Base-by-base conservation (phyloP, 2,888 invertebrate genomes). In the Caenorhabditis sp. region DNA sequence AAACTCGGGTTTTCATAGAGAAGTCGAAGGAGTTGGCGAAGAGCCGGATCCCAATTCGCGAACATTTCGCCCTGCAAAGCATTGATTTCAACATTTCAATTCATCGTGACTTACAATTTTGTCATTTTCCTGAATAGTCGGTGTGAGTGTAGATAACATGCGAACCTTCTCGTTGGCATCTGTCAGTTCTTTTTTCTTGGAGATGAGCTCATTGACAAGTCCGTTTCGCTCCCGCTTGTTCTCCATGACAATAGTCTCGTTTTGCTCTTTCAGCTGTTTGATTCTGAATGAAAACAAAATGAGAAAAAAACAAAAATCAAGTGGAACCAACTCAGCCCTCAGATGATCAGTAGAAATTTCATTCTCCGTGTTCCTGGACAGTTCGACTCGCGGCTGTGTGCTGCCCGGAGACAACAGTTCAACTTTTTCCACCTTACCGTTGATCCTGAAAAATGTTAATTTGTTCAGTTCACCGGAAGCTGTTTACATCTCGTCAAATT, bases 11-110 rank as follows among this genome's bases (percentile, higher is more conserved):
- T 68, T 2, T 32, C 35, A 15, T 22, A 35, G 20, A 58, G 47
- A 32, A 68, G 58, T 35, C 56, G 56, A 9, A 68, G 44, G 13
- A 68, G 58, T 20, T 58, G 68, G 22, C 68, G 68, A 35, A 58
- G 47, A 1, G 68, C 47, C 8, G 68, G 68, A 35, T 68, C 68
- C 68, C 56, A 15, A 0, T 44, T n/a, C 5, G 68, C 58, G 24
- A 68, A 68, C 58, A 68, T 47, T 15, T 44, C 47, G 28, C 58
- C 56, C 68, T 68, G 50, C 22, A 35, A 44, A 24, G n/a, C n/a
- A n/a, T 32, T 0, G 11, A 9, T 28, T 2, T 15, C 55, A 9
- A 56, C 55, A 26, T 32, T 20, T 15, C 20, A 1, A 5, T 8
- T 2, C 5, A 26, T 15, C 8, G 13, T 13, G 1, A 35, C 58